phyloP scores from a whole-genome alignment of 1,140 invertebrate species.

The Lordiphosa clarofinis region DNA sequence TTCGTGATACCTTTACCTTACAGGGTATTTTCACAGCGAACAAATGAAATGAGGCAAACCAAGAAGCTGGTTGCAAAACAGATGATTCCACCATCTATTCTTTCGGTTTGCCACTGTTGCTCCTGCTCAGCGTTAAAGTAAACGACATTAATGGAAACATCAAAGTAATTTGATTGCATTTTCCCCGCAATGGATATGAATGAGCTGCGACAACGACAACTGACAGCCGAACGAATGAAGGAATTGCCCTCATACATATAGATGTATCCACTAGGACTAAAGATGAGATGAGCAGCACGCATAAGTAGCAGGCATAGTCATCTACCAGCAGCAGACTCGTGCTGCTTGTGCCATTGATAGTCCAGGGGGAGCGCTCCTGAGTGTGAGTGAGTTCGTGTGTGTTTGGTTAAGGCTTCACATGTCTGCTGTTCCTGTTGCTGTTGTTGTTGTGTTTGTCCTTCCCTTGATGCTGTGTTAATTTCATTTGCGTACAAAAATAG shows the following conservation, averaged over 20 bases:
- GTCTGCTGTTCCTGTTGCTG: slow-evolving; percentile 5
- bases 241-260: slow-evolving; percentile 21
- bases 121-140: slow-evolving; percentile 60
- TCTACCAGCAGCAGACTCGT: slow-evolving; percentile 19
- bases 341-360: slow-evolving; percentile 43
- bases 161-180: slow-evolving; percentile 78
- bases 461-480: slow-evolving; percentile 67
- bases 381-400: slow-evolving; percentile 13
- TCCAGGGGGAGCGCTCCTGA: slow-evolving; percentile 14
- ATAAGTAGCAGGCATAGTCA: slow-evolving; percentile 23
- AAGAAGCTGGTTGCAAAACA: slow-evolving; percentile 35
- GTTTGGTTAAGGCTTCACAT: neutral
- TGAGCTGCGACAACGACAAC: slow-evolving; percentile 32
- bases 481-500: slow-evolving; percentile 67
- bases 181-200: slow-evolving; percentile 69
- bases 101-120: slow-evolving; percentile 10
- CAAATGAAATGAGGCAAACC: slow-evolving; percentile 31
- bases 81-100: slow-evolving; percentile 10
- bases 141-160: slow-evolving; percentile 78
- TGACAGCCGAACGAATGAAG: slow-evolving; percentile 29
- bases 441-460: neutral
- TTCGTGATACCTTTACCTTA: no score
- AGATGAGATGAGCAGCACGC: slow-evolving; percentile 23
- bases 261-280: slow-evolving; percentile 1
- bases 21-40: no score